These are phyloP conservation scores for Larimichthys crocea DNA, from an alignment of 2,113 vertebrate species.

Conservation along the genomic window DNA sequence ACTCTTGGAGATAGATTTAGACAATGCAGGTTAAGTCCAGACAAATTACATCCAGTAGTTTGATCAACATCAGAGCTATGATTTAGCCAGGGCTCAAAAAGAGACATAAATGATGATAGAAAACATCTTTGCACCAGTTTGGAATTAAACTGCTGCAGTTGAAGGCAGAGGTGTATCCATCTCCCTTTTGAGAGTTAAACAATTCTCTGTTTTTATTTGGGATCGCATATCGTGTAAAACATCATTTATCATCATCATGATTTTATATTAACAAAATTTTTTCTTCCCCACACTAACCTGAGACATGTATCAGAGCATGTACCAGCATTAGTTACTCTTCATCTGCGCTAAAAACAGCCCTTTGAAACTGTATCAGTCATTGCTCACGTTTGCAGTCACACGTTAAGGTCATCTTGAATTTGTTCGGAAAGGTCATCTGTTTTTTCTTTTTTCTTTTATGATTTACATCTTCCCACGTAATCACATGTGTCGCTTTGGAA, in stretches of 20 bases:
- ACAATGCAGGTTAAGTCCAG: neutral
- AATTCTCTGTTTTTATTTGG: neutral
- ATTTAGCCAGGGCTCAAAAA: neutral
- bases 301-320: neutral
- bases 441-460: conserved; percentile 19
- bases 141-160: neutral
- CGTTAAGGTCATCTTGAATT: conserved; percentile 52
- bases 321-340: neutral
- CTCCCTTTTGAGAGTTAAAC: neutral
- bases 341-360: neutral
- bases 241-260: neutral
- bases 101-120: neutral
- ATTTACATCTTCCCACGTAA: conserved; percentile 53
- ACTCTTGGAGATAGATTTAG: neutral
- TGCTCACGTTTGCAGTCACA: conserved; percentile 46
- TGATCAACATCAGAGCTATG: neutral
- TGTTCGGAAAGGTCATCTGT: conserved; percentile 55
- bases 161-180: neutral
- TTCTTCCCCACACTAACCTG: neutral
- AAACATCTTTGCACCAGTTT: neutral
- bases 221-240: neutral
- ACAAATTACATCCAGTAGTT: neutral
- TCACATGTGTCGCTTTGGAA: conserved; percentile 33
- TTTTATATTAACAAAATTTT: neutral
- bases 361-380: conserved; percentile 44